Evolutionary conservation across 1,140 invertebrate species (phyloP).

Genomic region (Scylla paramamosain): DNA sequence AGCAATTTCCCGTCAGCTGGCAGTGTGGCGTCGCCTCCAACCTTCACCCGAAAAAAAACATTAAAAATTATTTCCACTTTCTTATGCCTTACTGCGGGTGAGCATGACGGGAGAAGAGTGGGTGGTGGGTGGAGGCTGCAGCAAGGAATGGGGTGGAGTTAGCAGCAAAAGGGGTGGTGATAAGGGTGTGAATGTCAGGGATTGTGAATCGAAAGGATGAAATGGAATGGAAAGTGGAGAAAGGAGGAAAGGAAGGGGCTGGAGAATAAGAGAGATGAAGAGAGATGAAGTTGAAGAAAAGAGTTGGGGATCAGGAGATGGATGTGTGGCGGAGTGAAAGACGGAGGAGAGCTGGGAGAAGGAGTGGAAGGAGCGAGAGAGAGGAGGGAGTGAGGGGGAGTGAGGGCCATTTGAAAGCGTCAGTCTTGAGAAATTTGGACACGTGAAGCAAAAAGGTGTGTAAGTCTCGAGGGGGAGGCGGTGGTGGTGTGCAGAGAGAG

Average conservation of each 20-base stretch:
- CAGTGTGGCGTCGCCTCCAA: neutral
- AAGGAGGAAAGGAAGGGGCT: no score
- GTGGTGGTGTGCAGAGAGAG: no score
- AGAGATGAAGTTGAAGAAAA: no score
- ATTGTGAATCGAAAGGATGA: neutral
- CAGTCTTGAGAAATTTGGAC: conserved; percentile 13
- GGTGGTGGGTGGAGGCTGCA: no score
- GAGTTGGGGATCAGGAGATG: no score
- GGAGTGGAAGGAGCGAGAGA: neutral
- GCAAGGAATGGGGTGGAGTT: no score
- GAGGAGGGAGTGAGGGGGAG: neutral
- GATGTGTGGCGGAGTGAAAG: no score
- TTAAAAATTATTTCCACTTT: neutral
- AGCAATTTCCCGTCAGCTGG: neutral
- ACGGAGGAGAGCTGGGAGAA: no score
- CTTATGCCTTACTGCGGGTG: neutral
- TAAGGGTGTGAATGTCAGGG: neutral
- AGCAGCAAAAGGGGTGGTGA: no score
- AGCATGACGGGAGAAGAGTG: no score
- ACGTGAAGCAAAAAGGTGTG: neutral
- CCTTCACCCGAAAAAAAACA: neutral
- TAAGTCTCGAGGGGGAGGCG: neutral
- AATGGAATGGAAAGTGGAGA: neutral
- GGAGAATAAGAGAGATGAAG: no score
- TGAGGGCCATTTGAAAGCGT: neutral